phyloP scores from a whole-genome alignment of 2,888 invertebrate genomes.

The Drosophila subsilvestris region DNA sequence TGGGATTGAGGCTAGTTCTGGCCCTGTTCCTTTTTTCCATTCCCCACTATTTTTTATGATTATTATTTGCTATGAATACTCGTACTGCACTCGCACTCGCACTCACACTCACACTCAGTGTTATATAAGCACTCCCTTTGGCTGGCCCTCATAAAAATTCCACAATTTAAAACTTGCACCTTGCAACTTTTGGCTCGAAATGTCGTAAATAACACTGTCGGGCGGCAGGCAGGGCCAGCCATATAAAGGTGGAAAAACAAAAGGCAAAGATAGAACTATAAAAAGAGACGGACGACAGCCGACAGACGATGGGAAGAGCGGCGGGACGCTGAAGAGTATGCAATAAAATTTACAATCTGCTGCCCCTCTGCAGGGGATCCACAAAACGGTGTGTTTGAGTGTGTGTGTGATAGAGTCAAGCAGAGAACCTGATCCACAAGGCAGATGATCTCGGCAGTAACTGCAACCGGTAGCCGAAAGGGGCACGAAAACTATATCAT shows the following conservation, averaged over 20 bases:
- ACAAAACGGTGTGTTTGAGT: constrained; percentile 7
- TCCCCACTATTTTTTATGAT: constrained; percentile 28
- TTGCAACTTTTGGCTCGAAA: constrained; percentile 75
- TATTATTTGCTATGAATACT: constrained; percentile 50
- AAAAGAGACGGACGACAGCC: constrained; percentile 39
- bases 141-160: constrained; percentile 69
- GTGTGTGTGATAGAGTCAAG: not conserved
- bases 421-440: constrained; percentile 15
- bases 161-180: constrained; percentile 73
- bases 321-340: constrained; percentile 70
- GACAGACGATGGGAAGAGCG: constrained; percentile 9
- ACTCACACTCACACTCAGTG: constrained; percentile 10
- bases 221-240: constrained; percentile 18
- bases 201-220: constrained; percentile 68
- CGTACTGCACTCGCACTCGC: constrained; percentile 4
- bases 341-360: constrained; percentile 75
- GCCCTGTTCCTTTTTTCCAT: not conserved
- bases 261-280: constrained; percentile 62
- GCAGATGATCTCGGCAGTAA: not conserved
- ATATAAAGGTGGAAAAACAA: constrained; percentile 65
- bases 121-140: constrained; percentile 43
- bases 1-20: constrained; percentile 21
- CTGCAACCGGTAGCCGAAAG: constrained; percentile 52
- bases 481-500: constrained; percentile 63
- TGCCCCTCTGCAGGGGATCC: constrained; percentile 17